Evolutionary conservation across 2,888 invertebrate genomes (phyloP).

Genomic region (Anagyrus pseudococci): DNA sequence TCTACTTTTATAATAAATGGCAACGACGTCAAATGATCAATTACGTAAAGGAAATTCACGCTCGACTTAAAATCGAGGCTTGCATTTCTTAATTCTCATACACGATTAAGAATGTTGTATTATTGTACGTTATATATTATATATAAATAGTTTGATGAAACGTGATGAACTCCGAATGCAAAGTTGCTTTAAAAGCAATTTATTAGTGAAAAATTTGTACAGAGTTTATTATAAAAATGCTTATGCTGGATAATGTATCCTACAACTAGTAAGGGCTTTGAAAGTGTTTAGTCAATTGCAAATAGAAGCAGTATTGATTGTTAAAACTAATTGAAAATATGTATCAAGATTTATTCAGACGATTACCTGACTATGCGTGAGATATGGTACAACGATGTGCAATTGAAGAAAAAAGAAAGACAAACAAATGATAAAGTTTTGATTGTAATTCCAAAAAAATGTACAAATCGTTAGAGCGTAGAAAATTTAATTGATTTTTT

Average conservation of each 20-base stretch:
- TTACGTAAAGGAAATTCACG: slow-evolving; percentile 38
- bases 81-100: slow-evolving; percentile 41
- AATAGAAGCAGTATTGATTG: slow-evolving; percentile 38
- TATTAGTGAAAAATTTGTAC: slow-evolving; percentile 46
- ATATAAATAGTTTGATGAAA: slow-evolving; percentile 45
- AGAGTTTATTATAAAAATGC: slow-evolving; percentile 42
- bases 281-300: slow-evolving; percentile 37
- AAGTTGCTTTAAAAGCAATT: slow-evolving; percentile 51
- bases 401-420: slow-evolving; percentile 25
- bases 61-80: slow-evolving; percentile 37
- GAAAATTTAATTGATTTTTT: slow-evolving; percentile 28
- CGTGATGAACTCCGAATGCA: slow-evolving; percentile 55
- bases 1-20: slow-evolving; percentile 40
- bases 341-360: slow-evolving; percentile 34
- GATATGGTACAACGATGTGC: slow-evolving; percentile 40
- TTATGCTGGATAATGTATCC: slow-evolving; percentile 36
- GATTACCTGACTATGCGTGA: slow-evolving; percentile 33
- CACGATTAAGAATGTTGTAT: slow-evolving; percentile 47
- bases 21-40: slow-evolving; percentile 44
- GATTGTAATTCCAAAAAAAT: slow-evolving; percentile 33
- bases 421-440: slow-evolving; percentile 2
- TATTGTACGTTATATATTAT: slow-evolving; percentile 51
- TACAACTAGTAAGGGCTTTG: slow-evolving; percentile 32
- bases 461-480: slow-evolving; percentile 33
- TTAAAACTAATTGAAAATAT: slow-evolving; percentile 33